These are phyloP conservation scores for Drosophila parthenogenetica DNA, from an alignment of 2,888 invertebrate species.

Conservation along the genomic window DNA sequence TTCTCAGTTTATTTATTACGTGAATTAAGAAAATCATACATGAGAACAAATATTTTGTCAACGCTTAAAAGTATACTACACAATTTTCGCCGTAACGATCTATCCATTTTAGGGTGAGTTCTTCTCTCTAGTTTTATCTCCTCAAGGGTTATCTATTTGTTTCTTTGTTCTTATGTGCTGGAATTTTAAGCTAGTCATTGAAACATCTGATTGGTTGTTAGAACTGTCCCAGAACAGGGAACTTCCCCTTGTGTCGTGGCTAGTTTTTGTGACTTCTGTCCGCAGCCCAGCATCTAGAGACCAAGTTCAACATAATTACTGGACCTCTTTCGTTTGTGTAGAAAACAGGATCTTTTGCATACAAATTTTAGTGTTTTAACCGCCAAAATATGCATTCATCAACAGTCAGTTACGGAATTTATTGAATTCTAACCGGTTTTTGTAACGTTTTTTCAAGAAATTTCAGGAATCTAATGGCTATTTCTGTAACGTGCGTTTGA, in stretches of 20 bases:
- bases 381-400: constrained; percentile 49
- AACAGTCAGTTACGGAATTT: constrained; percentile 29
- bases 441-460: constrained; percentile 48
- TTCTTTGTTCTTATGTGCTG: constrained; percentile 24
- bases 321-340: constrained; percentile 20
- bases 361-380: constrained; percentile 34
- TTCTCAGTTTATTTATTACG: not conserved
- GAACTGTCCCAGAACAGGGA: constrained; percentile 52
- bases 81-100: constrained; percentile 4
- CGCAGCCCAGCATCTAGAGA: constrained; percentile 55
- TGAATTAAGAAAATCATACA: not conserved
- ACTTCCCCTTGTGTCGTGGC: constrained; percentile 13
- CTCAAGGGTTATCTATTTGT: constrained; percentile 45
- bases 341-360: constrained; percentile 58
- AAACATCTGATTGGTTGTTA: constrained; percentile 58
- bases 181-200: constrained; percentile 20
- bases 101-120: constrained; percentile 37
- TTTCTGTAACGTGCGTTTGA: constrained; percentile 23
- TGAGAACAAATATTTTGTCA: not conserved
- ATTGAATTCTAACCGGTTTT: constrained; percentile 34
- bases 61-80: constrained; percentile 43
- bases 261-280: constrained; percentile 65
- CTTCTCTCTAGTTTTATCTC: constrained; percentile 15
- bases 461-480: not conserved
- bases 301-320: constrained; percentile 64